Evolutionary conservation across 30 jellyfish, hydroid and myxozoan species (phyloP).

Genomic region (Chrysaora quinquecirrha): DNA sequence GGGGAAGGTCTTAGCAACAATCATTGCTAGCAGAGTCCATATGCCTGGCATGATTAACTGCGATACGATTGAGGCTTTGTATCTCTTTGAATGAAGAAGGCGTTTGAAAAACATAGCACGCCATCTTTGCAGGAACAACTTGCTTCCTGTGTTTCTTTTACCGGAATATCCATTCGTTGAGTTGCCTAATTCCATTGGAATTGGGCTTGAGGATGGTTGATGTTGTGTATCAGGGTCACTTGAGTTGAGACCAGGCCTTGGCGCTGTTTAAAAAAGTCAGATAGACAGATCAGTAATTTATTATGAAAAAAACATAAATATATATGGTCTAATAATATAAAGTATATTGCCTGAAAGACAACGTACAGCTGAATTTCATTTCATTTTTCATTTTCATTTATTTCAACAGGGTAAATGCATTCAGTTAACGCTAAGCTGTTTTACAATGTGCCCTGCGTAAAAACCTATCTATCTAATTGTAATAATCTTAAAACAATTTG

Average conservation of each 20-base stretch:
- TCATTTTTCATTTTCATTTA: too few relatives aligned
- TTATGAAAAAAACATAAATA: too few relatives aligned
- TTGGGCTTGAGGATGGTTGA: slow-evolving; percentile 4
- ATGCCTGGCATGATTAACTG: slow-evolving; percentile 93
- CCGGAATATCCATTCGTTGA: not conserved
- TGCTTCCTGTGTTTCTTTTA: slow-evolving; percentile 75
- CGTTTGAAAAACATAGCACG: slow-evolving; percentile 92
- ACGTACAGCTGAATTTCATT: too few relatives aligned
- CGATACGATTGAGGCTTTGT: slow-evolving; percentile 78
- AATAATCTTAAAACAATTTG: too few relatives aligned
- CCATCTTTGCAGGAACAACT: slow-evolving; percentile 85
- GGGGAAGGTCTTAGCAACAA: slow-evolving; percentile 91
- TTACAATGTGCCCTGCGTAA: too few relatives aligned
- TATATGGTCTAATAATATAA: too few relatives aligned
- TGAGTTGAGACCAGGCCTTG: not conserved
- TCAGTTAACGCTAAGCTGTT: too few relatives aligned
- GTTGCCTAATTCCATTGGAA: slow-evolving; percentile 29
- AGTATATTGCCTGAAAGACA: too few relatives aligned
- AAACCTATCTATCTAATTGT: too few relatives aligned
- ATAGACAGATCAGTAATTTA: too few relatives aligned
- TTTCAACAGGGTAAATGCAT: too few relatives aligned
- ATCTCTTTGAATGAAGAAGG: slow-evolving; percentile 76
- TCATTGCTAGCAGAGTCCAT: slow-evolving; percentile 85
- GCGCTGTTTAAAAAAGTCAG: too few relatives aligned
- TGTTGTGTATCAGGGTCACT: not conserved